Evolutionary conservation across 2,888 invertebrate species (phyloP), one percentile per base, ranked within the genome.

Genomic region (Blera fallax): DNA sequence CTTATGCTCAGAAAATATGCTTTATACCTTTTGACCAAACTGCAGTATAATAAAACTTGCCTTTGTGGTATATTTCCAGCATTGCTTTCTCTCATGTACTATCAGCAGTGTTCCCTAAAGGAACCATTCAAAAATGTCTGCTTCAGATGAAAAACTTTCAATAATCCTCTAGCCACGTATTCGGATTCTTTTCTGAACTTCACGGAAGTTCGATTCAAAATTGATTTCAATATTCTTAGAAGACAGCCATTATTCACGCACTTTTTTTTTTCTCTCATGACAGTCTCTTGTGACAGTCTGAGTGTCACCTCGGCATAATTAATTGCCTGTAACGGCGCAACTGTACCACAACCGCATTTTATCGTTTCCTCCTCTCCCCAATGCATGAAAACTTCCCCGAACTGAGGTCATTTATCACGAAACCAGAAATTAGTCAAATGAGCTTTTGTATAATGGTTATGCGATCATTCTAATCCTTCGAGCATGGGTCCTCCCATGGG

Each of bases 401-500:
- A 72, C 43, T 60, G n/a, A 29, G 52, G 65, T 69, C 67, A 79
- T 83, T 79, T 83, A 83, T 83, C 79, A 83, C 62, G 62, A 69
- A 67, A 73, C 67, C 54, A 54, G 67, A 65, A 77, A 77, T 73
- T 78, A 83, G 83, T 73, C 60, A 78, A 78, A 73, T 64, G 50
- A 78, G 60, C 78, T 83, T 8, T 54, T 73, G 67, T 73, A 79
- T 83, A 83, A 82, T 82, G 77, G 58, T 65, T 56, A 43, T 80
- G 67, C 62, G 60, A 74, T 81, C 50, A 65, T 65, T 82, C 50
- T 65, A 65, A 56, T 65, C 56, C 65, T n/a, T 27, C 52, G 37
- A 54, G 79, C 58, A 27, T 5, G 10, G 67, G 52, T 64, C 11
- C 16, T 52, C 32, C 43, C 24, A 37, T 18, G 32, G 34, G 50